phyloP scores from a whole-genome alignment of 2,888 invertebrate species.

The Eurois occulta region DNA sequence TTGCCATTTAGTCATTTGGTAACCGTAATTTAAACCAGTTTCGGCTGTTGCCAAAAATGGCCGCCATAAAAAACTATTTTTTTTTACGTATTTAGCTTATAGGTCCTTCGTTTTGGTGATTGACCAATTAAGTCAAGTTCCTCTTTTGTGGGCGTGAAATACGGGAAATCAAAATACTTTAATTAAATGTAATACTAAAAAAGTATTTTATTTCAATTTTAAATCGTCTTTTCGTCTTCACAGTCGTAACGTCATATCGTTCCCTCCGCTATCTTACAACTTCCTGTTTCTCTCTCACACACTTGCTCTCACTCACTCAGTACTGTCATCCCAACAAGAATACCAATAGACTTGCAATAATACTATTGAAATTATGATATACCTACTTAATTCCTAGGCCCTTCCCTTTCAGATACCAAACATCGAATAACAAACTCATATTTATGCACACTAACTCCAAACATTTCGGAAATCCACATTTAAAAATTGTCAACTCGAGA shows the following conservation, averaged over 20 bases:
- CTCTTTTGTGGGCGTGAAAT: neutral
- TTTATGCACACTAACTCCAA: neutral
- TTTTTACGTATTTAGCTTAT: neutral
- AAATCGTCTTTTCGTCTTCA: neutral
- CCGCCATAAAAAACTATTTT: no score
- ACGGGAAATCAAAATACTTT: no score
- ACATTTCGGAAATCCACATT: conserved; percentile 30
- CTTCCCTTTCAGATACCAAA: neutral
- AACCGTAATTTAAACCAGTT: neutral
- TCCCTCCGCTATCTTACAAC: neutral
- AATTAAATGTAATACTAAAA: no score
- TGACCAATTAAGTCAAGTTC: neutral
- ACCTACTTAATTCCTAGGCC: neutral
- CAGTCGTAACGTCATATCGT: neutral
- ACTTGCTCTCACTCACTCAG: neutral
- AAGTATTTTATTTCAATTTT: neutral
- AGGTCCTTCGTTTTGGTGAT: neutral
- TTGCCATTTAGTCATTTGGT: neutral
- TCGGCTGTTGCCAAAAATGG: neutral
- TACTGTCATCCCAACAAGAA: neutral
- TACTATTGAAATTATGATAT: neutral
- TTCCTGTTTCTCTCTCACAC: neutral
- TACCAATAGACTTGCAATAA: neutral
- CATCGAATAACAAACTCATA: neutral
- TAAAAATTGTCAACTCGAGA: conserved; percentile 41